phyloP scores from a whole-genome alignment of 2,113 vertebrate genomes.

The Quiscalus mexicanus region DNA sequence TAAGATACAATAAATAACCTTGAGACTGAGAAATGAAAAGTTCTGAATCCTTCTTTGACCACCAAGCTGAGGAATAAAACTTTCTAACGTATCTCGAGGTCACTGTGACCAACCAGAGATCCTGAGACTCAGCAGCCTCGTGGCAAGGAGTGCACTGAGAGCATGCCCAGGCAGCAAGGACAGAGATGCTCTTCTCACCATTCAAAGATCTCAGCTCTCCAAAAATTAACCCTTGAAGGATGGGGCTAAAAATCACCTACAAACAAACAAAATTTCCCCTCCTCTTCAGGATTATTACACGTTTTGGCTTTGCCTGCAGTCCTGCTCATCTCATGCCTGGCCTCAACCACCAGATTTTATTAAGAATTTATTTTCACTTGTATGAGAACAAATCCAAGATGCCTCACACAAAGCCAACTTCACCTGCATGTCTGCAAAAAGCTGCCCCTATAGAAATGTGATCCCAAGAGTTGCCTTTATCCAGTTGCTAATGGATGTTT shows the following conservation, averaged over 20 bases:
- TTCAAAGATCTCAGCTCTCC: not conserved
- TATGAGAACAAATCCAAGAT: not conserved
- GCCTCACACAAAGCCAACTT: not conserved
- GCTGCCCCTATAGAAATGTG: not conserved
- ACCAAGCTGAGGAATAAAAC: too few relatives aligned
- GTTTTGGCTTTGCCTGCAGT: not conserved
- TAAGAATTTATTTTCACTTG: not conserved
- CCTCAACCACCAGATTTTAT: not conserved
- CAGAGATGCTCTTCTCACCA: not conserved
- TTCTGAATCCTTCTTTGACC: too few relatives aligned
- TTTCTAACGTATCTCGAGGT: too few relatives aligned
- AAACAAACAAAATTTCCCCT: fast-evolving
- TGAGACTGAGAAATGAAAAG: too few relatives aligned
- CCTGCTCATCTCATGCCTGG: not conserved
- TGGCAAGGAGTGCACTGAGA: not conserved
- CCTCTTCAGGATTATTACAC: not conserved
- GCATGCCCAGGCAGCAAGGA: not conserved
- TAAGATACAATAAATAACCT: too few relatives aligned
- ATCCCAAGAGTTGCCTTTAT: not conserved
- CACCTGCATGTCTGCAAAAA: not conserved
- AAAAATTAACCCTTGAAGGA: not conserved
- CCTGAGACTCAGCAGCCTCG: not conserved
- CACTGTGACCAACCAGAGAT: too few relatives aligned
- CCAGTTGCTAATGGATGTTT: not conserved
- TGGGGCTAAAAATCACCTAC: not conserved